Evolutionary conservation across 2,797 vertebrate genomes (phyloP).

Genomic region (Eurystomus glaucurus): DNA sequence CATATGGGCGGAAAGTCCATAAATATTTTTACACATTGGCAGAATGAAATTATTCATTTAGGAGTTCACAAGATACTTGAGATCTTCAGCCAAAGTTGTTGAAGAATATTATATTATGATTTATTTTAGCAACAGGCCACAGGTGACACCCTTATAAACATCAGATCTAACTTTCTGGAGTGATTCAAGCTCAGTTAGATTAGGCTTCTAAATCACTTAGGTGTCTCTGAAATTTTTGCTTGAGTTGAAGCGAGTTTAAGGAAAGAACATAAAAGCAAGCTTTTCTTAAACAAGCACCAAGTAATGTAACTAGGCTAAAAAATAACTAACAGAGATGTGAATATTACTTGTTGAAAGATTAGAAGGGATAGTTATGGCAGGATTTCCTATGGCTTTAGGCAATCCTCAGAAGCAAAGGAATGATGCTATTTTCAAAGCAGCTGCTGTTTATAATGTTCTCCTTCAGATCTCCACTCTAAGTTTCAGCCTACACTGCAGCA

Average conservation of each 20-base stretch:
- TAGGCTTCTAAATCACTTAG: not conserved
- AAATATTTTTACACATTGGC: not conserved
- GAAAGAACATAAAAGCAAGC: not conserved
- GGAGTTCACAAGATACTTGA: not conserved
- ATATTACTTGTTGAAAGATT: not conserved
- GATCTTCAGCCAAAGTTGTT: not conserved
- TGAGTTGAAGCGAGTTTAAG: not conserved
- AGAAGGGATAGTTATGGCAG: not conserved
- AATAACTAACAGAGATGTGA: not conserved
- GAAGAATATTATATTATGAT: not conserved
- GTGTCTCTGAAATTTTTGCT: not conserved
- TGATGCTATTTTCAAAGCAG: not conserved
- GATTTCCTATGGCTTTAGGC: not conserved
- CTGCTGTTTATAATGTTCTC: not conserved
- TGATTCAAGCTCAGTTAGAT: not conserved
- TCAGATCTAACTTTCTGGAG: not conserved
- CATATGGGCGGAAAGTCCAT: not conserved
- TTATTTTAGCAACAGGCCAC: not conserved
- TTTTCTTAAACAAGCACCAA: not conserved
- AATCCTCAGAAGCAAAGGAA: constrained; percentile 3
- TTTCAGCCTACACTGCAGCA: not conserved
- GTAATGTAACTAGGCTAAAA: not conserved
- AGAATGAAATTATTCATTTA: not conserved
- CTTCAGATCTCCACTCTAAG: not conserved
- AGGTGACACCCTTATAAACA: not conserved